phyloP scores from a whole-genome alignment of 1,140 invertebrate genomes.

The Stenopsyche tienmushanensis region DNA sequence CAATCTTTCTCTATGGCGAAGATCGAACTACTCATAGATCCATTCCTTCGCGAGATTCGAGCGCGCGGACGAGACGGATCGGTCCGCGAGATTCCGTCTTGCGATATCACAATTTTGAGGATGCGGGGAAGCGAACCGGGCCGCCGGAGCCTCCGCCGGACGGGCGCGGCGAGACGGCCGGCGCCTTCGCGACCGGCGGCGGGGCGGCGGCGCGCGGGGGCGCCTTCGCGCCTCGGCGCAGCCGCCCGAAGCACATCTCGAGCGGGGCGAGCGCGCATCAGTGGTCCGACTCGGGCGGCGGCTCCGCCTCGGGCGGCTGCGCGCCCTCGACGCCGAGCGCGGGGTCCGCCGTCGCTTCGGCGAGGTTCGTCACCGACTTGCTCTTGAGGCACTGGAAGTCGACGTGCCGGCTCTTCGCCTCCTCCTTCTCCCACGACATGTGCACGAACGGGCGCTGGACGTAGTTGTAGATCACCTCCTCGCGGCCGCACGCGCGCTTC shows the following conservation, averaged over 20 bases:
- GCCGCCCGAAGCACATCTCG: conserved; percentile 7
- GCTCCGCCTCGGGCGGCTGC: conserved; percentile 13
- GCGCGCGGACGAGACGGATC: no score
- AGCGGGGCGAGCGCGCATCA: conserved; percentile 21
- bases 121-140: no score
- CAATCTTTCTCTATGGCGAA: neutral
- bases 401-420: conserved; percentile 97
- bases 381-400: conserved; percentile 97
- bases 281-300: conserved; percentile 30
- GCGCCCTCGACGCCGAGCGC: conserved; percentile 45
- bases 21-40: neutral
- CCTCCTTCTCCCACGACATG: conserved; percentile 99
- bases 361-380: conserved; percentile 91
- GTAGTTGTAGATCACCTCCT: conserved; percentile 99
- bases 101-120: no score
- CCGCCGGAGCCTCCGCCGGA: conserved; percentile 8
- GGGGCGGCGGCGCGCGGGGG: neutral
- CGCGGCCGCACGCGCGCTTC: conserved; percentile 84
- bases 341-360: conserved; percentile 88
- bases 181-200: no score
- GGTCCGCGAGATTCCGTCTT: no score
- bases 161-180: no score
- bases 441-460: conserved; percentile 99
- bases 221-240: no score
- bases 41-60: neutral